Conservation (phyloP, 2,113 vertebrate species). For the Abramis brama region DNA sequence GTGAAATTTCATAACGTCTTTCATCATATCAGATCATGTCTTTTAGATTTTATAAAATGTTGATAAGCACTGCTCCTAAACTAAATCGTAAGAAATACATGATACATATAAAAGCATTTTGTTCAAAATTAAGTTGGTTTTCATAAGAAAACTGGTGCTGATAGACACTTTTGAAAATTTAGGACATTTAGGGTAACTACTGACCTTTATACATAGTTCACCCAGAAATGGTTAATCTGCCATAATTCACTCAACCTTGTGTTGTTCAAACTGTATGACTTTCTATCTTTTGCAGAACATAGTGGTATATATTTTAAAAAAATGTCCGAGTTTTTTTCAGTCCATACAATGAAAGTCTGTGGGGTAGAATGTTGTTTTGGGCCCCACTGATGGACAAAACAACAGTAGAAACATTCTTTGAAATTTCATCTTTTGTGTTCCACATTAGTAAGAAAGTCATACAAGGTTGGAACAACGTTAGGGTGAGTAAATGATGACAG, state of each 20-base stretch:
- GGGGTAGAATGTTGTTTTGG: neutral
- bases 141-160: neutral
- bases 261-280: neutral
- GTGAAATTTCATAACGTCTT: neutral
- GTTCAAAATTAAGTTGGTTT: neutral
- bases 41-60: neutral
- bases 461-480: neutral
- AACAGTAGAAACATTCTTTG: neutral
- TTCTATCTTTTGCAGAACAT: neutral
- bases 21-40: constrained; percentile 1
- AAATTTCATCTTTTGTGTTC: neutral
- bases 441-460: neutral
- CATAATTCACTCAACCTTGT: neutral
- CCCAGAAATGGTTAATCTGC: neutral
- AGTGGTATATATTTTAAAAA: too few relatives aligned
- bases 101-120: neutral
- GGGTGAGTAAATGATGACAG: neutral
- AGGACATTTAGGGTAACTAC: neutral
- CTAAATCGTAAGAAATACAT: neutral
- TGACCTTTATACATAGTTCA: constrained; percentile 6
- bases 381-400: neutral
- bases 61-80: neutral
- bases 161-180: neutral
- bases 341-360: neutral
- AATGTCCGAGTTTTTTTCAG: neutral